Conservation (phyloP, 2,888 invertebrate genomes). For the Brenthis hecate region DNA sequence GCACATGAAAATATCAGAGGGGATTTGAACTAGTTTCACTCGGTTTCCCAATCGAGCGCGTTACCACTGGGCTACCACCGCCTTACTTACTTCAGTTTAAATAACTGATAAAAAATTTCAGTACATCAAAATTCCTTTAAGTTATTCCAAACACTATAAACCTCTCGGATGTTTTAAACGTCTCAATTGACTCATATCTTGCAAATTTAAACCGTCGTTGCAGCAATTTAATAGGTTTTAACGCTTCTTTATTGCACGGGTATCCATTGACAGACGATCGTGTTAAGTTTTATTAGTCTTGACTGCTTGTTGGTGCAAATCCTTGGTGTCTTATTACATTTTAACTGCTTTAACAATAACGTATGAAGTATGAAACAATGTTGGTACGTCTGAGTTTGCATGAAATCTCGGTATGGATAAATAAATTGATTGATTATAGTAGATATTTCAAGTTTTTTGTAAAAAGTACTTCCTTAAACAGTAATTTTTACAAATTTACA, state of each 20-base stretch:
- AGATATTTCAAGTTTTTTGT: too few relatives aligned
- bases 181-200: neutral
- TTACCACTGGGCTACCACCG: too few relatives aligned
- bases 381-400: neutral
- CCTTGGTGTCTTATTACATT: slow-evolving; percentile 14
- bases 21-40: too few relatives aligned
- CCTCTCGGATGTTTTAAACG: neutral
- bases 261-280: neutral
- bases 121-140: neutral
- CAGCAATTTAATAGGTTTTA: slow-evolving; percentile 4
- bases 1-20: too few relatives aligned
- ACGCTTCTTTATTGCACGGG: neutral
- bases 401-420: neutral
- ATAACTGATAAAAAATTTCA: too few relatives aligned
- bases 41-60: too few relatives aligned
- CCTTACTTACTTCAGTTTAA: too few relatives aligned
- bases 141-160: neutral
- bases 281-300: slow-evolving; percentile 7
- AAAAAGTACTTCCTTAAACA: too few relatives aligned
- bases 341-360: slow-evolving; percentile 6
- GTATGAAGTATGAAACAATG: neutral
- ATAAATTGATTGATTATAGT: too few relatives aligned
- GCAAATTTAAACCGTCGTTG: neutral
- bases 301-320: slow-evolving; percentile 4
- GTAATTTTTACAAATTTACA: too few relatives aligned